Evolutionary conservation across 2,797 vertebrate genomes (phyloP).

Genomic region (Huso huso): DNA sequence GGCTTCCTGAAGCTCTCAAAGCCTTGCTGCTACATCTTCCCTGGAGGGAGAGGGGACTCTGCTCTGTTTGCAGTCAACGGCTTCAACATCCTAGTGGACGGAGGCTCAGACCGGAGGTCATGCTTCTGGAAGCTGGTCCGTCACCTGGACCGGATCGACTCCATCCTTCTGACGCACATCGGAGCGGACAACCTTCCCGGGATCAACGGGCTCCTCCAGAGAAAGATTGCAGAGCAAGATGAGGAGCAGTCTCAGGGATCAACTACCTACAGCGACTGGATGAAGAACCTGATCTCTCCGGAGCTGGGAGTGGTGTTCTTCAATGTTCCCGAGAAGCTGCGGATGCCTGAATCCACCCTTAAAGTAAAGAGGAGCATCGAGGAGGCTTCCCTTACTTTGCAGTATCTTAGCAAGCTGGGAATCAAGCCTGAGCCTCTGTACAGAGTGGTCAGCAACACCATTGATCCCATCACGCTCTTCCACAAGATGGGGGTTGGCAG

Average conservation of each 20-base stretch:
- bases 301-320: conserved; percentile 96
- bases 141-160: conserved; percentile 93
- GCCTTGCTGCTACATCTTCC: conserved; percentile 98
- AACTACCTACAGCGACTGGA: conserved; percentile 86
- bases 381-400: conserved; percentile 87
- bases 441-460: conserved; percentile 84
- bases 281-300: conserved; percentile 94
- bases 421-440: conserved; percentile 89
- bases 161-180: conserved; percentile 91
- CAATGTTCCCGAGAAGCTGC: conserved; percentile 91
- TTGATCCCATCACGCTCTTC: conserved; percentile 92
- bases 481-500: conserved; percentile 96
- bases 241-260: conserved; percentile 84
- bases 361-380: conserved; percentile 96
- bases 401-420: conserved; percentile 85
- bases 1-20: conserved; percentile 97
- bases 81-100: conserved; percentile 95
- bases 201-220: conserved; percentile 92
- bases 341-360: conserved; percentile 80
- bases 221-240: conserved; percentile 92
- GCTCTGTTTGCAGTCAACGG: conserved; percentile 96
- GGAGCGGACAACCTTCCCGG: conserved; percentile 95
- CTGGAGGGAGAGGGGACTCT: conserved; percentile 91
- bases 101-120: conserved; percentile 88
- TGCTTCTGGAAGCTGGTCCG: conserved; percentile 98